Percentiles rank a stretch among this genome's conserved stretches.
Evolutionary conservation across 2,797 vertebrate genomes (phyloP).

Genomic region (Aselliscus stoliczkanus): DNA sequence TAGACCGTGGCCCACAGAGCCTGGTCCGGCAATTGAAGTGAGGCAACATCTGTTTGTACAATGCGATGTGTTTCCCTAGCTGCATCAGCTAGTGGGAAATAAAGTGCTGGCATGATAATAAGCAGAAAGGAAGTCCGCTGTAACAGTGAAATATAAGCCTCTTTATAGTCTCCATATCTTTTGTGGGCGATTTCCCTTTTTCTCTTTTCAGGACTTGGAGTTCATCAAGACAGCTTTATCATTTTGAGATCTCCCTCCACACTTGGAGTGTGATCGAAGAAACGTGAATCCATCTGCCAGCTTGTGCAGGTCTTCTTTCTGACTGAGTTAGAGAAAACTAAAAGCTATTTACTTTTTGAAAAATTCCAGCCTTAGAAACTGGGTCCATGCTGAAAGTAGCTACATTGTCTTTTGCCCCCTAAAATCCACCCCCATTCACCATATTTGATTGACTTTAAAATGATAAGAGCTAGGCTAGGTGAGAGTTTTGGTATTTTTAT

Average conservation of each 20-base stretch:
- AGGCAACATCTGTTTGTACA: conserved; percentile 70
- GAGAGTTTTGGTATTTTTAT: conserved; percentile 17
- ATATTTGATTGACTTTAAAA: background rate
- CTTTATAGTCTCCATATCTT: conserved; percentile 67
- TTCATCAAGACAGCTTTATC: conserved; percentile 66
- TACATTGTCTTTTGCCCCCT: background rate
- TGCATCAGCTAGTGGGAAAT: conserved; percentile 58
- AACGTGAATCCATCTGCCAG: conserved; percentile 40
- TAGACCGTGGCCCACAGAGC: background rate
- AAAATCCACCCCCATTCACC: background rate
- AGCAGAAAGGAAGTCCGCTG: conserved; percentile 63
- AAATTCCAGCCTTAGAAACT: background rate
- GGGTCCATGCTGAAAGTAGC: background rate
- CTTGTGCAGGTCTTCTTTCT: background rate
- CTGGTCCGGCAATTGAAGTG: conserved; percentile 54
- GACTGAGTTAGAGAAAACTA: background rate
- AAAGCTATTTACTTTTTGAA: background rate
- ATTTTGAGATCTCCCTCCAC: conserved; percentile 56
- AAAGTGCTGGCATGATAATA: conserved; percentile 69
- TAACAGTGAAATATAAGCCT: conserved; percentile 66
- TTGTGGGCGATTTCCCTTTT: conserved; percentile 63
- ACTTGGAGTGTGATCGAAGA: conserved; percentile 23
- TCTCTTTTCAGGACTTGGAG: conserved; percentile 62
- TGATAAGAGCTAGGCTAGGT: background rate
- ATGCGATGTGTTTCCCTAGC: conserved; percentile 71